A percentile compares a stretch with the other conserved stretches of the same genome.
These are phyloP conservation scores for Macrocentrus cingulum DNA, from an alignment of 1,140 invertebrate genomes.

Conservation along the genomic window DNA sequence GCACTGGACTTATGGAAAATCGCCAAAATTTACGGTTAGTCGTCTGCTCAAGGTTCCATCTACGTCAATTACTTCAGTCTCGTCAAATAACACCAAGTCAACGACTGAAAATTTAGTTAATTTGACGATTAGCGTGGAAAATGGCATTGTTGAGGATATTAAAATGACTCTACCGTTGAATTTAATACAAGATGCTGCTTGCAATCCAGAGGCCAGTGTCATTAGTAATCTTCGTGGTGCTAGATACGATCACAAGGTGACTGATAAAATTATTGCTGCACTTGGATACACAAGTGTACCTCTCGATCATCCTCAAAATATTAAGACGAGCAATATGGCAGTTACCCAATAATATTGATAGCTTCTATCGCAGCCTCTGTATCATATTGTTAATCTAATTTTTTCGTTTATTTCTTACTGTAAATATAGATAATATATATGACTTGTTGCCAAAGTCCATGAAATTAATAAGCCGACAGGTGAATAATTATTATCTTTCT, in stretches of 20 bases:
- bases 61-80: neutral
- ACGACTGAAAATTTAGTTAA: slow-evolving; percentile 35
- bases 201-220: slow-evolving; percentile 45
- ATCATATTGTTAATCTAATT: neutral
- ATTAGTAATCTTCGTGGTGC: slow-evolving; percentile 49
- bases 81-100: neutral
- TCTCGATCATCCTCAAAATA: slow-evolving; percentile 32
- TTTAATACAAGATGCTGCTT: slow-evolving; percentile 31
- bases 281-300: slow-evolving; percentile 48
- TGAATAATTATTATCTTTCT: too few relatives aligned
- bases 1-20: slow-evolving; percentile 88
- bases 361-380: slow-evolving; percentile 31
- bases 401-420: slow-evolving; percentile 11
- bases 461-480: too few relatives aligned
- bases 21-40: slow-evolving; percentile 77
- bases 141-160: slow-evolving; percentile 50
- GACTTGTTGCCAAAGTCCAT: too few relatives aligned
- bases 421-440: slow-evolving; percentile 24
- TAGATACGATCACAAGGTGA: slow-evolving; percentile 44
- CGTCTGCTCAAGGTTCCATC: slow-evolving; percentile 41
- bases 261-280: slow-evolving; percentile 46
- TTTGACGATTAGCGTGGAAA: slow-evolving; percentile 44
- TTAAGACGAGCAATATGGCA: slow-evolving; percentile 42
- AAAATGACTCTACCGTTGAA: slow-evolving; percentile 47
- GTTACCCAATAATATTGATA: slow-evolving; percentile 39